A percentile compares a stretch with the other conserved stretches of the same genome.
phyloP scores from a whole-genome alignment of 2,113 vertebrate species.

The Mellivora capensis region DNA sequence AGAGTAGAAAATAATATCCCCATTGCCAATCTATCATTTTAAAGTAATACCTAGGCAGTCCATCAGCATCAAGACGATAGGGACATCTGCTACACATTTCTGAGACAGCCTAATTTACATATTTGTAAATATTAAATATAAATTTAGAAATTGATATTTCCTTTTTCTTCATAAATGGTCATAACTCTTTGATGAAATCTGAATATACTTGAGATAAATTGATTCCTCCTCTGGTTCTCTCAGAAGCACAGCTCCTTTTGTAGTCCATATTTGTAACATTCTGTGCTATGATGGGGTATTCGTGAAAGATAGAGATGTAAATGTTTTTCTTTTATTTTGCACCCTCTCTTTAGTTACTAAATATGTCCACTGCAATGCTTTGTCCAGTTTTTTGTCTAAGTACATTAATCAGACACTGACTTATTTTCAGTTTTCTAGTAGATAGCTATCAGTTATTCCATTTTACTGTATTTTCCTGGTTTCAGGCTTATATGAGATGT shows the following conservation, averaged over 20 bases:
- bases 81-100: constrained; percentile 75
- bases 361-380: not conserved
- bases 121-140: constrained; percentile 80
- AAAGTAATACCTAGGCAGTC: constrained; percentile 76
- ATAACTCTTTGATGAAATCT: constrained; percentile 71
- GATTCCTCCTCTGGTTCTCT: constrained; percentile 22
- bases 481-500: not conserved
- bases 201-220: constrained; percentile 44
- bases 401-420: not conserved
- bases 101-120: constrained; percentile 77
- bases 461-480: not conserved
- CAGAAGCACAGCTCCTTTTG: constrained; percentile 22
- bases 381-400: not conserved
- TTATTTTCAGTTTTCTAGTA: not conserved
- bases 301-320: not conserved
- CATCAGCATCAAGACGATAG: constrained; percentile 67
- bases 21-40: constrained; percentile 74
- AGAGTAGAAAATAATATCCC: constrained; percentile 70
- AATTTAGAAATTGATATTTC: constrained; percentile 79
- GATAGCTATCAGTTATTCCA: not conserved
- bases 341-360: not conserved
- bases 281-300: not conserved
- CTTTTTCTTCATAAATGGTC: constrained; percentile 73
- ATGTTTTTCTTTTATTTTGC: not conserved
- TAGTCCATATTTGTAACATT: not conserved